Percentiles rank a stretch among this genome's conserved stretches.
These are phyloP conservation scores for Phrynocephalus forsythii DNA, from an alignment of 2,797 vertebrate species.

Conservation along the genomic window DNA sequence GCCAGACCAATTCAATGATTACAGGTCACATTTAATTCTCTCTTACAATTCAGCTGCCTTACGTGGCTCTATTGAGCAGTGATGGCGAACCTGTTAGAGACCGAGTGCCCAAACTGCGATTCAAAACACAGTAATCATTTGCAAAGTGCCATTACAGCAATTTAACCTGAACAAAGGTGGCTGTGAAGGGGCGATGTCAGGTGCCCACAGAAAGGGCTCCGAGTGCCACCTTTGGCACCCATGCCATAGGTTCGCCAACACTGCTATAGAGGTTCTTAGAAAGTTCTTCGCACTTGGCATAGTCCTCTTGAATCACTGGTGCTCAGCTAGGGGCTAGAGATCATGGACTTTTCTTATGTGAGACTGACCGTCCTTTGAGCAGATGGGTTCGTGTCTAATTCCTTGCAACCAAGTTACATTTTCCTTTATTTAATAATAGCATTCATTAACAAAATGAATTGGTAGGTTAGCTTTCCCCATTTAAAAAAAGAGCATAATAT, in stretches of 20 bases:
- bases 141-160: no score
- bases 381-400: background rate
- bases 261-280: background rate
- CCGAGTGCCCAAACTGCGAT: no score
- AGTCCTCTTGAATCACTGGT: background rate
- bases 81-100: no score
- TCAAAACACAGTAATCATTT: no score
- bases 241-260: no score
- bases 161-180: no score
- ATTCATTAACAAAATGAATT: background rate
- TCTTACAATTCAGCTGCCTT: background rate
- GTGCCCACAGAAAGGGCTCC: no score
- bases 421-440: background rate
- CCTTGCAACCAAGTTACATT: background rate
- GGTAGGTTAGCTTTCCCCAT: background rate
- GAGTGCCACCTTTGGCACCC: no score
- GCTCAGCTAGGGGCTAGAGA: no score
- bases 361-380: background rate
- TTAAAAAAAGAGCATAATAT: background rate
- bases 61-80: background rate
- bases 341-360: background rate
- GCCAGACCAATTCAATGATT: background rate
- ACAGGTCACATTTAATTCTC: background rate
- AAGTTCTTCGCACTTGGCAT: constrained; percentile 1
- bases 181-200: no score